phyloP scores from a whole-genome alignment of 2,113 vertebrate species.

The Scortum barcoo region DNA sequence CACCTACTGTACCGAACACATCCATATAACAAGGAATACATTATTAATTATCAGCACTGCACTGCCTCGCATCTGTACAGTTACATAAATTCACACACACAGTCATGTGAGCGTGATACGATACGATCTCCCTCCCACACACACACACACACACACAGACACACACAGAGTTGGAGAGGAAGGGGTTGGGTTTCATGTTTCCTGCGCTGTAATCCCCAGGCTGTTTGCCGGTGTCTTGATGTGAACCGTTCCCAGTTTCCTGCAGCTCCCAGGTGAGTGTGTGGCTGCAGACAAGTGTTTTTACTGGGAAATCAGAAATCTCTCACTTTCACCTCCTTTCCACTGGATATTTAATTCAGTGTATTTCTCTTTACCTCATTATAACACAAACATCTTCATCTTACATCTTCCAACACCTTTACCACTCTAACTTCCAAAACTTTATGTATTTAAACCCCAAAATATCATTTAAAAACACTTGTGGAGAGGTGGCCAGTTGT shows the following conservation, averaged over 20 bases:
- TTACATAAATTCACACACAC: background rate
- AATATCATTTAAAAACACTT: background rate
- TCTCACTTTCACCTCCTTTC: constrained; percentile 45
- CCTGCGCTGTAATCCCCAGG: constrained; percentile 90
- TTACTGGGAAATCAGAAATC: constrained; percentile 69
- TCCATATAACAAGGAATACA: background rate
- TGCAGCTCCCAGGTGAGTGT: constrained; percentile 90
- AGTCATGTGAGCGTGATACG: background rate
- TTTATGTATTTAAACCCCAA: background rate
- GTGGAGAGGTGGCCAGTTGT: background rate
- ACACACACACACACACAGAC: constrained; percentile 7
- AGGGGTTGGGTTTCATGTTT: constrained; percentile 92
- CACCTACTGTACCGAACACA: background rate
- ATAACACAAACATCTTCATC: background rate
- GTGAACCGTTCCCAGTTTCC: constrained; percentile 91
- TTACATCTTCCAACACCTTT: background rate
- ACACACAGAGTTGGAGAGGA: constrained; percentile 72
- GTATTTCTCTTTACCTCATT: background rate
- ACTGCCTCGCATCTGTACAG: background rate
- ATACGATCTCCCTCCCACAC: constrained; percentile 8
- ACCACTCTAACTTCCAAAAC: background rate
- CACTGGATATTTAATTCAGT: background rate
- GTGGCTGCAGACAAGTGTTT: constrained; percentile 69
- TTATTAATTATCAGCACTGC: background rate
- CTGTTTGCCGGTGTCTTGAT: constrained; percentile 88